Evolutionary conservation across 2,113 vertebrate genomes (phyloP), one percentile per base, ranked within the genome.

Genomic region (Rutilus rutilus): DNA sequence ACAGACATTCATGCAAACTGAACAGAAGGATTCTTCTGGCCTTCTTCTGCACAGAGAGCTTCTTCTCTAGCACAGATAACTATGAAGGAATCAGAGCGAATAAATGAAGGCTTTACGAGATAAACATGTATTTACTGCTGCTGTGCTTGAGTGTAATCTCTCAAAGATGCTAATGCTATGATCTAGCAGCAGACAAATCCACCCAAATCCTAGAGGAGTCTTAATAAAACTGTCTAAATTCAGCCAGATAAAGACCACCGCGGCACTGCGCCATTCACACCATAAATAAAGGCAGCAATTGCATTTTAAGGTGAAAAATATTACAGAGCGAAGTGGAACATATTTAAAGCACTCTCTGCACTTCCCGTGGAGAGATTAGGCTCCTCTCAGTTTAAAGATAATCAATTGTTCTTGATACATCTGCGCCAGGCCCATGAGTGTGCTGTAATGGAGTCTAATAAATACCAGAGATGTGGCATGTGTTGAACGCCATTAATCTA

Each of bases 401-500:
- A 95, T 95, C 95, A 94, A 95, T 95, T 94, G 92, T 89, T 94
- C 92, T 91, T 93, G 91, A 93, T 93, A 92, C 90, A 89, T 90
- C 81, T 33, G 77, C 79, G 81, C 90, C 85, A 87, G 85, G 84
- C 88, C 83, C 75, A 30, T 87, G 91, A 93, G 91, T 89, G 83
- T 89, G 90, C 87, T 90, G 75, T 92, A 93, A 93, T 90, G 88
- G 91, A 90, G 88, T 84, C 88, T 79, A 94, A 95, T 94, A 92
- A 93, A 94, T 92, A 92, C 90, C 79, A 77, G 71, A 91, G 91
- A 94, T 91, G 90, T 90, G 91, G 91, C 78, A 85, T 76, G 85
- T 86, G 81, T 88, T 86, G 91, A 91, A 91, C 89, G 86, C 92
- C 94, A 95, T 95, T 95, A 94, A 96, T 96, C 95, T 95, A 93